Evolutionary conservation across 2,888 invertebrate species (phyloP).

Genomic region (Nephrocerus scutellatus): DNA sequence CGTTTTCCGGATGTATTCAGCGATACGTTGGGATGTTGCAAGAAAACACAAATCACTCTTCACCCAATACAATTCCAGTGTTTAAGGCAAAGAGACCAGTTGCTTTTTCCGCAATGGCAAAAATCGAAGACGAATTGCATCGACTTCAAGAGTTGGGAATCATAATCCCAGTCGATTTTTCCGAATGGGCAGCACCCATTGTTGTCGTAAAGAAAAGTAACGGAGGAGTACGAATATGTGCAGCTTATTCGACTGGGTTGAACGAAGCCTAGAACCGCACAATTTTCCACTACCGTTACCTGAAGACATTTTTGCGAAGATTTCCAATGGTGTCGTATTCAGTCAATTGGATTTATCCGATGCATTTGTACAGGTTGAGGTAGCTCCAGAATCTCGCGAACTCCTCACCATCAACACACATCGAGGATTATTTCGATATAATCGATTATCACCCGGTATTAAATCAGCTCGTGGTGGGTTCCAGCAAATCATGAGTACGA

Average conservation of each 20-base stretch:
- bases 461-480: conserved; percentile 23
- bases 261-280: conserved; percentile 21
- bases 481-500: conserved; percentile 20
- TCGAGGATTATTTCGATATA: conserved; percentile 16
- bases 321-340: conserved; percentile 15
- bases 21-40: conserved; percentile 15
- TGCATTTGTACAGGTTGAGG: conserved; percentile 23
- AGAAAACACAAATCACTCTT: no score
- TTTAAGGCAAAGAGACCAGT: conserved; percentile 22
- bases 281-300: conserved; percentile 20
- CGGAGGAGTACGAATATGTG: conserved; percentile 22
- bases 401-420: conserved; percentile 21
- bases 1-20: no score
- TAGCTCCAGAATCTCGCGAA: conserved; percentile 19
- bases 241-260: conserved; percentile 23
- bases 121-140: conserved; percentile 17
- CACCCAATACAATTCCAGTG: no score
- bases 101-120: conserved; percentile 19
- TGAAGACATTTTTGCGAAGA: conserved; percentile 21
- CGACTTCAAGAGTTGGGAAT: conserved; percentile 18
- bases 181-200: conserved; percentile 25
- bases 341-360: conserved; percentile 21
- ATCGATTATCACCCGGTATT: conserved; percentile 19
- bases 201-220: conserved; percentile 19
- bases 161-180: conserved; percentile 21